Evolutionary conservation across 2,797 vertebrate species (phyloP), one percentile per base, ranked within the genome.

Genomic region (Perdix hodgsoniae): DNA sequence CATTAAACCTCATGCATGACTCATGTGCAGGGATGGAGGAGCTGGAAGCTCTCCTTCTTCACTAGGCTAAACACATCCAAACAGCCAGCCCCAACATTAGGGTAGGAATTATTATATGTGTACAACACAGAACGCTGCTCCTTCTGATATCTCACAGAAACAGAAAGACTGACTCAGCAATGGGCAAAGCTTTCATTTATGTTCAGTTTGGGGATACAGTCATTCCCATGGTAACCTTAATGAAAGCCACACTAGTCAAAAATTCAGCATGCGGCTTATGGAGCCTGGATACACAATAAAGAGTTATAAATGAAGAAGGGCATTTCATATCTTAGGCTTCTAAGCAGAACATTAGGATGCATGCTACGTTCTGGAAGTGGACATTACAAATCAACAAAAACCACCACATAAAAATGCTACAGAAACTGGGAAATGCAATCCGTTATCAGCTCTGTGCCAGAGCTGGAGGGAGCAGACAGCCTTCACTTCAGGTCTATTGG

Each of bases 251-350:
- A 40, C 47, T 6, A 52, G 91, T 63, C 83, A 91, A 79, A 88
- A 84, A 88, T 71, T 35, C 86, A 61, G 44, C 0, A 2, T 45
- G 64, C 82, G 77, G 61, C 73, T 84, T 71, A 16, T 66, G 35
- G n/a, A 95, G 74, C 79, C 35, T 42, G 33, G 45, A 49, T 83
- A 21, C 31, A 70, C 33, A 67, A 54, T 81, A 89, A 95, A 93
- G 90, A 85, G 91, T 93, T 93, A 91, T 63, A 89, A 85, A 69
- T 19, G 37, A 73, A 90, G 19, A 29, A 75, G 29, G 88, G n/a
- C 22, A 67, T 70, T 86, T 85, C 5, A 24, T 63, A 63, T 75
- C 75, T 69, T 24, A 19, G 74, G 75, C 57, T 88, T 83, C 77
- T 80, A 87, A 47, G 54, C 50, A 37, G 75, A 33, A 33, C 16